These are phyloP conservation scores for Marcusenius ussheri DNA, from an alignment of 2,113 vertebrate genomes.

Conservation along the genomic window DNA sequence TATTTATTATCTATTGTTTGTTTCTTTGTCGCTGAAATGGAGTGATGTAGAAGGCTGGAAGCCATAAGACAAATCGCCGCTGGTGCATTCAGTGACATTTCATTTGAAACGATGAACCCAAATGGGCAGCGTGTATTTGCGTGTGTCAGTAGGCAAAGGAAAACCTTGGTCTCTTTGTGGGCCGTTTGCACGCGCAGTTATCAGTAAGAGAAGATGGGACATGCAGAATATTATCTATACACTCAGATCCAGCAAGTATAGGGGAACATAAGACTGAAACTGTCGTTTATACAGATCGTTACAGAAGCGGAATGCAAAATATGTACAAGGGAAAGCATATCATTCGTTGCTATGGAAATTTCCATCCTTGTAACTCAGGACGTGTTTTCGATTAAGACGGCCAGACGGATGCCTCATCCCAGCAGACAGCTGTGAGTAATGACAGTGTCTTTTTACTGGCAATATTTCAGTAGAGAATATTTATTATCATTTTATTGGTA, in stretches of 20 bases:
- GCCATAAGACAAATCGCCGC: neutral
- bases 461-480: neutral
- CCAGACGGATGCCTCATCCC: slow-evolving; percentile 28
- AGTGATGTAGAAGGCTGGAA: neutral
- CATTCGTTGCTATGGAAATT: slow-evolving; percentile 52
- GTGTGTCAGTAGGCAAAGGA: neutral
- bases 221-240: neutral
- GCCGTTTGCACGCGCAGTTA: neutral
- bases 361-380: slow-evolving; percentile 36
- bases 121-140: neutral
- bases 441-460: neutral
- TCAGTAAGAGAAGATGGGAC: neutral
- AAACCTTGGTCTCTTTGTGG: neutral
- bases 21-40: neutral
- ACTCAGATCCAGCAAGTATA: neutral
- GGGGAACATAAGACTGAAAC: neutral
- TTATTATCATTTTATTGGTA: neutral
- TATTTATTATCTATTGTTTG: neutral
- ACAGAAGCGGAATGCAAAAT: slow-evolving; percentile 31
- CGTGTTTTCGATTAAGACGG: slow-evolving; percentile 26
- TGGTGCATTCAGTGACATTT: neutral
- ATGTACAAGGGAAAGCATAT: slow-evolving; percentile 29
- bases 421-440: slow-evolving; percentile 14
- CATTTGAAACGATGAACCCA: neutral
- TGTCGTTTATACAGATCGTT: slow-evolving; percentile 17